These are phyloP conservation scores for Apis florea DNA, from an alignment of 1,140 invertebrate species.

Conservation along the genomic window DNA sequence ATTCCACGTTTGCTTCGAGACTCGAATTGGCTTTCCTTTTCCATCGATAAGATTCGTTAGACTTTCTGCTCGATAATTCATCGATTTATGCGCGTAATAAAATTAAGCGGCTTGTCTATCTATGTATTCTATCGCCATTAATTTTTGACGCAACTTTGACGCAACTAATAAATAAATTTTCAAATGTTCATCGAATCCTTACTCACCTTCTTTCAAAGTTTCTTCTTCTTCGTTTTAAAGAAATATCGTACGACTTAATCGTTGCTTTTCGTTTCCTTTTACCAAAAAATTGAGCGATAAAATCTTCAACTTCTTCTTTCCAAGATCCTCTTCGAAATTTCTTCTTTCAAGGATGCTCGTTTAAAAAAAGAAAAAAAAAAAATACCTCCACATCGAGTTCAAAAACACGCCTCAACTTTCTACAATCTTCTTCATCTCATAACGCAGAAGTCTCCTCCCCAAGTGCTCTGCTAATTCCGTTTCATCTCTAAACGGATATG, in stretches of 20 bases:
- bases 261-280: background rate
- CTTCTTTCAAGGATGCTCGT: background rate
- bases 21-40: background rate
- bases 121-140: slow-evolving; percentile 8
- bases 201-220: background rate
- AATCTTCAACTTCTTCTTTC: background rate
- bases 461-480: background rate
- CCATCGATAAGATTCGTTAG: background rate
- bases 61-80: slow-evolving; percentile 34
- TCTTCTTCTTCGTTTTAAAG: no score
- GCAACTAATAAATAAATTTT: no score
- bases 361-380: background rate
- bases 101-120: background rate
- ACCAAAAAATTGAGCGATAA: no score
- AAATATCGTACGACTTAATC: background rate
- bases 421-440: background rate
- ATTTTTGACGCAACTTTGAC: background rate
- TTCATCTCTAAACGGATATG: background rate
- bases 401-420: background rate
- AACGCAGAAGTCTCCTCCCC: background rate
- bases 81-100: background rate
- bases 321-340: background rate
- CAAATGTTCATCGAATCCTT: no score
- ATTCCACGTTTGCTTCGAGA: background rate
- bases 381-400: background rate